Conservation (phyloP, 2,888 invertebrate genomes). For the Lagria hirta region DNA sequence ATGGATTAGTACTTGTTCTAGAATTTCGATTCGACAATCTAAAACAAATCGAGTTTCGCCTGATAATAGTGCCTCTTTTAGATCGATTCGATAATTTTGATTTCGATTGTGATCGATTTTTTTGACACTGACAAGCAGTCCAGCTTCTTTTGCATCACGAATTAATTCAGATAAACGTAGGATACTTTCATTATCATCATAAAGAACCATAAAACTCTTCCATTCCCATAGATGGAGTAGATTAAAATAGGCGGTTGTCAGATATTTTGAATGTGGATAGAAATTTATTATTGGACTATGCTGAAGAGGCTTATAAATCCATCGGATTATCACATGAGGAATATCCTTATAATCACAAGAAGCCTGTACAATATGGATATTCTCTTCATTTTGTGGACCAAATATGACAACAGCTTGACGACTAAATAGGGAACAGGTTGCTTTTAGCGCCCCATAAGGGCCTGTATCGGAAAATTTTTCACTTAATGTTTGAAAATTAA, state of each 20-base stretch:
- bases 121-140: constrained; percentile 49
- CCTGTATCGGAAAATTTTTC: no score
- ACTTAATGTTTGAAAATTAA: no score
- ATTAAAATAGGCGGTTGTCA: constrained; percentile 41
- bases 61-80: constrained; percentile 46
- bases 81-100: no score
- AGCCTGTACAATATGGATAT: constrained; percentile 64
- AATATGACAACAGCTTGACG: constrained; percentile 15
- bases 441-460: constrained; percentile 1
- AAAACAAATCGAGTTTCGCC: constrained; percentile 57
- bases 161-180: constrained; percentile 57
- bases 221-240: constrained; percentile 57
- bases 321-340: constrained; percentile 67
- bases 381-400: constrained; percentile 42
- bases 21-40: constrained; percentile 56
- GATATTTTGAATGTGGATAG: constrained; percentile 58
- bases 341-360: constrained; percentile 68
- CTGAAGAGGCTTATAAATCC: constrained; percentile 32
- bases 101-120: constrained; percentile 48
- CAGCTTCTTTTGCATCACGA: constrained; percentile 50
- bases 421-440: constrained; percentile 7
- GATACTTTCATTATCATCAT: constrained; percentile 61
- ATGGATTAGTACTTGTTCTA: constrained; percentile 57
- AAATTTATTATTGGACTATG: constrained; percentile 57
- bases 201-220: constrained; percentile 61